Base-by-base conservation (phyloP, 2,113 vertebrate genomes). In the Oriolus oriolus region DNA sequence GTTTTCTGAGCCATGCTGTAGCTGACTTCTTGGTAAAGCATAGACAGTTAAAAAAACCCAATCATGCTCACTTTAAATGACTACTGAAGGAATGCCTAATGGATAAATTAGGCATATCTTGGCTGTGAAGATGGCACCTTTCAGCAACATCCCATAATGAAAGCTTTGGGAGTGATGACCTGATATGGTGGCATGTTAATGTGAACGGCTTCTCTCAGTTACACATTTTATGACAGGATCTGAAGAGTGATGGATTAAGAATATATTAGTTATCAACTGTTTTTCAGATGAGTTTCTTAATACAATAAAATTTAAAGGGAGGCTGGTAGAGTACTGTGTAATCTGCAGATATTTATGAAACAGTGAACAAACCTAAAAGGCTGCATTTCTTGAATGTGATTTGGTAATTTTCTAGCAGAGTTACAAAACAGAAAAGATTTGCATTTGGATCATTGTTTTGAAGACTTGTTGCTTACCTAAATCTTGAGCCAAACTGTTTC, bases 101-200 rank as follows among this genome's bases (percentile, higher is more conserved):
- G 60, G 85, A 80, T 87, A 91, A 95, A 96, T 90, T 13, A 86
- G 63, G 44, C 68, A 74, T 47, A 79, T 95, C 71, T 90, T 90
- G 63, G 28, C 56, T 86, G 20, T 52, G 71, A 86, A 91, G 78
- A 64, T 88, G 71, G 64, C 88, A 78, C 53, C 60, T 83, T 90
- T 88, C 82, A 77, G 61, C 74, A 68, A 69, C 85, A 81, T 90
- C 59, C 56, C 68, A 52, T 82, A 60, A 53, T 71, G 71, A 96
- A 96, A 83, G 35, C 84, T 90, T 96, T 74, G 60, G 75, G 64
- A 92, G 39, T 23, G 66, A 91, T 84, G 68, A 80, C 75, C 56
- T 81, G 59, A 44, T 88, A 88, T 44, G 52, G 60, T 77, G 47
- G 47, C 42, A 77, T 4, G 2, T 71, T 90, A 63, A 77, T 63